Conservation (phyloP, 2,113 vertebrate species). For the Pelusios castaneus region DNA sequence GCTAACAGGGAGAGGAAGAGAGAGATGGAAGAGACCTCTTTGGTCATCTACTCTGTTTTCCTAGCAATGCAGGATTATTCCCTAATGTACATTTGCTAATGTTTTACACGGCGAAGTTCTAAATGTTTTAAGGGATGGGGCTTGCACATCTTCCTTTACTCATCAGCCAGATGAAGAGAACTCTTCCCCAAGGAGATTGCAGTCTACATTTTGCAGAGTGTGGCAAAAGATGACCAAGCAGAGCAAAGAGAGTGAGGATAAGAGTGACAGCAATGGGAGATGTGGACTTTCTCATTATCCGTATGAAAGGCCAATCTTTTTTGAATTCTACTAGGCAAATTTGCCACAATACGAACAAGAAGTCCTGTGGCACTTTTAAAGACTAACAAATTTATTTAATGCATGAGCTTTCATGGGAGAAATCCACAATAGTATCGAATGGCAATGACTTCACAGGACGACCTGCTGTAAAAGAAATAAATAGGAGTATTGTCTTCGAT, state of each 20-base stretch:
- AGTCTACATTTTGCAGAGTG: not conserved
- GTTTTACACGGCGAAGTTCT: too few relatives aligned
- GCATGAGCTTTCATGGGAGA: too few relatives aligned
- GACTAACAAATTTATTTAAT: too few relatives aligned
- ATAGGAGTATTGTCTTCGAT: not conserved
- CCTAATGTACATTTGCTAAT: too few relatives aligned
- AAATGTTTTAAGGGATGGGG: not conserved
- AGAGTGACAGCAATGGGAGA: not conserved
- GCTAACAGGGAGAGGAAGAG: too few relatives aligned
- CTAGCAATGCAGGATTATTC: too few relatives aligned
- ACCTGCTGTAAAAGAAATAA: not conserved
- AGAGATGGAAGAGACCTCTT: too few relatives aligned
- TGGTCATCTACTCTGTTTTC: too few relatives aligned
- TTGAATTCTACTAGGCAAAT: too few relatives aligned
- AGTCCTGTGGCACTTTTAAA: too few relatives aligned
- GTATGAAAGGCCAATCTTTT: too few relatives aligned
- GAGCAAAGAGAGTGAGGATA: not conserved
- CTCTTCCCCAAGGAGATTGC: not conserved
- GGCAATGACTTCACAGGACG: not conserved
- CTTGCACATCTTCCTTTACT: not conserved
- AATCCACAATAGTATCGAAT: not conserved
- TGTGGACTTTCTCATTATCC: not conserved
- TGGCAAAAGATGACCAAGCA: not conserved
- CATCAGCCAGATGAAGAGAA: not conserved
- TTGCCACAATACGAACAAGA: too few relatives aligned